Conservation (phyloP, 1,140 invertebrate species). For the Dreissena polymorpha region DNA sequence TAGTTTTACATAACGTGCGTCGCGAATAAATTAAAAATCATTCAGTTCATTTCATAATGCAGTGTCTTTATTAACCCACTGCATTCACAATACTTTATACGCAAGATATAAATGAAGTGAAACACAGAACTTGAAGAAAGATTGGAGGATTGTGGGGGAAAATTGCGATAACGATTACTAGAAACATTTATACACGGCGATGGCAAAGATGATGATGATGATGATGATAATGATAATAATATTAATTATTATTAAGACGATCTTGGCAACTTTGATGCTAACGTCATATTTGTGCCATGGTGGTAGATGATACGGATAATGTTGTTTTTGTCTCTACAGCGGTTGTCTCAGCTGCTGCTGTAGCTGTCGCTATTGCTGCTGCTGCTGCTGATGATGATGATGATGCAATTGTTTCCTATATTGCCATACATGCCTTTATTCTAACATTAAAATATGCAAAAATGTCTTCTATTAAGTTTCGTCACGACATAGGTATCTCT, state of each 20-base stretch:
- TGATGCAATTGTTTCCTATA: not conserved
- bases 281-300: conserved; percentile 22
- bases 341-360: not conserved
- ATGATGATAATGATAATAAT: conserved; percentile 32
- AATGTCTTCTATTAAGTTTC: no score
- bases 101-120: not conserved
- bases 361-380: not conserved
- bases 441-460: no score
- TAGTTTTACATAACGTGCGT: no score
- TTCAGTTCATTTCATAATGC: no score
- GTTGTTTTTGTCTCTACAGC: not conserved
- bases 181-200: no score
- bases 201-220: conserved; percentile 36
- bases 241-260: conserved; percentile 1
- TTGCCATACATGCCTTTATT: no score
- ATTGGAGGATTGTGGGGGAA: not conserved
- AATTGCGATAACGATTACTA: no score
- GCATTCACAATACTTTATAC: not conserved
- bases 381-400: not conserved
- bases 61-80: no score
- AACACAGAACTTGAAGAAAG: not conserved
- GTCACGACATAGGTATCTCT: no score
- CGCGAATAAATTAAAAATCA: no score
- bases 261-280: not conserved
- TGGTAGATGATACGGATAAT: conserved; percentile 9